Evolutionary conservation across 1,140 invertebrate species (phyloP), one percentile per base, ranked within the genome.

Genomic region (Neodiprion virginianus): DNA sequence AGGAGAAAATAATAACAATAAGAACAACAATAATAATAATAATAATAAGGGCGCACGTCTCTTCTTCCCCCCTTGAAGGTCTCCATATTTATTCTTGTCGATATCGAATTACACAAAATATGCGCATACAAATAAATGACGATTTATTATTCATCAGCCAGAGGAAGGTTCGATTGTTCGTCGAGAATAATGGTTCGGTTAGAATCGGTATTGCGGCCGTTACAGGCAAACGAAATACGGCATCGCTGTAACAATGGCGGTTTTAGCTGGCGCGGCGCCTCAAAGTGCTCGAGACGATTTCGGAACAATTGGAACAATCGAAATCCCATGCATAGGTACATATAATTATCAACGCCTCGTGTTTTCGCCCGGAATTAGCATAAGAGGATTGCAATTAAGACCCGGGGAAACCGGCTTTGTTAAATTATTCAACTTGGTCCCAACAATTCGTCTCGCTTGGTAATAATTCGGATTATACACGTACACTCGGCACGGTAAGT

Each of bases 121-220:
- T 61, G 53, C n/a, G 53, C 53, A 61, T 61, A 61, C n/a, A 61
- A 61, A 14, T 61, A 61, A 14, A 61, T 61, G 53, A 61, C 53
- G n/a, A 61, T 61, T 14, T 7, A 61, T 40, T 40, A 40, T 40
- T 40, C 28, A 40, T 40, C 28, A 40, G 17, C 17, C 17, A 21
- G 17, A 21, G 17, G 28, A 40, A 5, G 28, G 28, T 40, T 40
- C 28, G 28, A 40, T 40, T 40, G 28, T 40, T 40, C 28, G 2
- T 40, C 1, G 28, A 40, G 28, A 40, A 40, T 40, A 40, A 40
- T 40, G 2, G 28, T 40, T 40, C 5, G 2, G 28, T 40, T 40
- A 40, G 28, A 40, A 40, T 40, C 28, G 28, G 28, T 40, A 5
- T 40, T 40, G 28, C 28, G 28, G 1, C 28, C 28, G 1, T 40